Conservation (phyloP, 2,797 vertebrate species). For the Epinephelus malabaricus region DNA sequence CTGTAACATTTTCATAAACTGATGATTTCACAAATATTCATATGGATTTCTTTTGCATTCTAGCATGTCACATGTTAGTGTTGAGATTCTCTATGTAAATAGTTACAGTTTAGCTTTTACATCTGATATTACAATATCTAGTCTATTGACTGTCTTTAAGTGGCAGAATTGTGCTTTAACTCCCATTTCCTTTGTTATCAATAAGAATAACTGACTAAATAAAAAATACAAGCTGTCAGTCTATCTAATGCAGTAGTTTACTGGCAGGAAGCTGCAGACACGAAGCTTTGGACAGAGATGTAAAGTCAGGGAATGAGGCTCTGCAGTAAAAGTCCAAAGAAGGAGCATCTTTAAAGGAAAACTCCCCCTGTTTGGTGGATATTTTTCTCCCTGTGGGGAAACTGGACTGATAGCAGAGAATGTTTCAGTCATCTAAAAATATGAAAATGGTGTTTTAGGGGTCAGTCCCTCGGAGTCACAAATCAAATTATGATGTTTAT, state of each 20-base stretch:
- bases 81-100: conserved; percentile 92
- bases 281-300: conserved; percentile 90
- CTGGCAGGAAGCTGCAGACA: conserved; percentile 95
- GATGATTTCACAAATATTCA: conserved; percentile 96
- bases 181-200: conserved; percentile 93
- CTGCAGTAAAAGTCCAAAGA: conserved; percentile 78
- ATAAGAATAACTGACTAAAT: conserved; percentile 91
- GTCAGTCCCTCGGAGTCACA: neutral
- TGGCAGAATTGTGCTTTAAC: conserved; percentile 99
- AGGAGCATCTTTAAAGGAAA: conserved; percentile 64
- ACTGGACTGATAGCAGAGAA: neutral
- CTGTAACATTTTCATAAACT: conserved; percentile 94
- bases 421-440: neutral
- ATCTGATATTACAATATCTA: conserved; percentile 93
- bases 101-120: conserved; percentile 95
- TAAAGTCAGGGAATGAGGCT: conserved; percentile 87
- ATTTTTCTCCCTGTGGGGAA: neutral
- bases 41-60: conserved; percentile 96
- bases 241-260: conserved; percentile 94
- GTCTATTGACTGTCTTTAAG: conserved; percentile 91
- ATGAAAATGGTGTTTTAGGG: neutral
- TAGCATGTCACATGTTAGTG: conserved; percentile 96
- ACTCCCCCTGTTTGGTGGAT: conserved; percentile 46
- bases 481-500: neutral
- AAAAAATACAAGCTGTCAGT: conserved; percentile 92